Conservation (phyloP, 2,113 vertebrate species). For the Empidonax alnorum region DNA sequence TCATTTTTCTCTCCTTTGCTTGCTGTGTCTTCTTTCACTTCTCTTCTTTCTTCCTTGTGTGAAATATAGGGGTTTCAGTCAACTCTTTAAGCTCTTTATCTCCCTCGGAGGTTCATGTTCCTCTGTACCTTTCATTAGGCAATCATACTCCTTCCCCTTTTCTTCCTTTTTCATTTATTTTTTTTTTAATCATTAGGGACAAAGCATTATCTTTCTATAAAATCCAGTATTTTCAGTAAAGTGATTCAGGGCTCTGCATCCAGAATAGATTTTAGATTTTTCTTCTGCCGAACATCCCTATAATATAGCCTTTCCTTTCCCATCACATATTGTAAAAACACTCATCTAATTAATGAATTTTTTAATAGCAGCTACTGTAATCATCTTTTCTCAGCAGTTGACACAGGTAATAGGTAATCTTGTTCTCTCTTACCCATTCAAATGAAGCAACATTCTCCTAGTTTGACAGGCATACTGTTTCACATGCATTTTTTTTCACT, state of each 20-base stretch:
- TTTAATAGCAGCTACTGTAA: not conserved
- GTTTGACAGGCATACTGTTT: not conserved
- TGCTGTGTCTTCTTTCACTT: not conserved
- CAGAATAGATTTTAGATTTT: not conserved
- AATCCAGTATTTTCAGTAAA: not conserved
- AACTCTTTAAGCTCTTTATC: not conserved
- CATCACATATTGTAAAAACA: not conserved
- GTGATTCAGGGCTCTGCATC: not conserved
- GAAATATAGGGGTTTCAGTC: not conserved
- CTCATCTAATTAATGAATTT: not conserved
- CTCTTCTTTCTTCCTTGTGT: not conserved
- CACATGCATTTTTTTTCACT: not conserved
- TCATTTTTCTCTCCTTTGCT: not conserved
- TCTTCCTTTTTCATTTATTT: rapidly evolving
- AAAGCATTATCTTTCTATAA: not conserved
- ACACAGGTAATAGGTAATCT: slow-evolving; percentile 8
- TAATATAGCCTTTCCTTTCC: not conserved
- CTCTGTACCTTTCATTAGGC: not conserved
- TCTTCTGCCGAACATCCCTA: not conserved
- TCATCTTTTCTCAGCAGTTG: not conserved
- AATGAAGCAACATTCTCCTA: slow-evolving; percentile 24
- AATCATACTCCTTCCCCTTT: not conserved
- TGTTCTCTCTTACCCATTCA: not conserved
- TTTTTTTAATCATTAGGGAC: not conserved
- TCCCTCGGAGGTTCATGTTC: not conserved